Base-by-base conservation (phyloP, 2,113 vertebrate species). In the Osmerus mordax region DNA sequence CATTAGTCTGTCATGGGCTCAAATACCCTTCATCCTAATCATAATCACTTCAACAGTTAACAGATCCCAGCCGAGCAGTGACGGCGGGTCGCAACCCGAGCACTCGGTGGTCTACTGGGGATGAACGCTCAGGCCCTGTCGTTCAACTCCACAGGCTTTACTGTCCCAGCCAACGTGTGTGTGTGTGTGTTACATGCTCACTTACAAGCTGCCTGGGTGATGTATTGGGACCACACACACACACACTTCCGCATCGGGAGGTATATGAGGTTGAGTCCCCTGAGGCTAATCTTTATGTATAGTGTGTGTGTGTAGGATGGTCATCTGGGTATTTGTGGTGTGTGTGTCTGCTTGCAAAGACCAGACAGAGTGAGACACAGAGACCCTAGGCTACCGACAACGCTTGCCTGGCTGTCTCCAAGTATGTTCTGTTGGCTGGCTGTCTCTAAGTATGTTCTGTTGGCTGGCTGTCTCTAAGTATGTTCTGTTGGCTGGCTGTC, bases 11-110 rank as follows among this genome's bases (percentile, higher is more conserved):
- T 74, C 78, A 36, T 36, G 32, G 32, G 32, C 32, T 36, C 32
- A 36, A 36, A 36, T 36, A 5, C 32, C 32, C 32, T 36, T 36
- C 32, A 73, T 79, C 83, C 75, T 71, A 63, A 75, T 79, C 73
- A 85, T 86, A 83, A 83, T 80, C 86, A 81, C 77, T 86, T 87
- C 81, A 85, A 86, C 83, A 75, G 81, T 86, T 84, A 83, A 78
- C 67, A 71, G 83, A 83, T 84, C 80, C 79, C 84, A 85, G 41
- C 2, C 41, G 7, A 47, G 41, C 41, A 47, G 41, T 47, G 41
- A 12, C 9, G 9, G 9, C 7, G 41, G 41, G 41, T 47, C 41
- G 41, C 71, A 80, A 82, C 84, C 79, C 78, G 78, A 75, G 82
- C 84, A 83, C 21, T 77, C 77, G 81, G 74, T 63, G 73, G 78